A percentile compares a stretch with the other conserved stretches of the same genome.
These are phyloP conservation scores for Pseudopipra pipra DNA, from an alignment of 2,113 vertebrate species.

Conservation along the genomic window DNA sequence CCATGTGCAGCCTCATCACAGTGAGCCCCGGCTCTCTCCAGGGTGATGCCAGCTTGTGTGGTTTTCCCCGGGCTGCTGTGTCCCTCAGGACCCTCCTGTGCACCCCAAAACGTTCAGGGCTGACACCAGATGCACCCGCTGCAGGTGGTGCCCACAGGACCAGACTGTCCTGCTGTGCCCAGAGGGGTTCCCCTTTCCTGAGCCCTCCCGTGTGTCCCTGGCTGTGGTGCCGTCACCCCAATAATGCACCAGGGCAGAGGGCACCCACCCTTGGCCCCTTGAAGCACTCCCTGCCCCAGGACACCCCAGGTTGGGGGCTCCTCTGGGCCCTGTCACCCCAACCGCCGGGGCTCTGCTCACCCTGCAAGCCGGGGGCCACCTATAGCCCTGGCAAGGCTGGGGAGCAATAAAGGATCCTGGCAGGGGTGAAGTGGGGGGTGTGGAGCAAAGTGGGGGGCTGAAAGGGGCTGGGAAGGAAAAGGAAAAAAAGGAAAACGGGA, in stretches of 20 bases:
- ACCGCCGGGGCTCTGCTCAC: neutral
- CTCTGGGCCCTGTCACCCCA: neutral
- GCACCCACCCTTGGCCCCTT: accelerated
- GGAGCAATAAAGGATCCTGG: neutral
- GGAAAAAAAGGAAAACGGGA: too few species aligned
- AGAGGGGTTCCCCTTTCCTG: accelerated
- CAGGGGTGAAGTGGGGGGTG: too few species aligned
- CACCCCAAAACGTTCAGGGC: accelerated
- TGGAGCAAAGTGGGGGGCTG: neutral
- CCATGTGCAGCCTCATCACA: accelerated
- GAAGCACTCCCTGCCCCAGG: neutral
- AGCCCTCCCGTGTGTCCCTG: accelerated
- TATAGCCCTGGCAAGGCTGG: accelerated
- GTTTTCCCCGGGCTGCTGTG: neutral
- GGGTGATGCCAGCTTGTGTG: accelerated
- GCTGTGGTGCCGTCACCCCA: neutral
- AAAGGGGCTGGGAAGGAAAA: neutral
- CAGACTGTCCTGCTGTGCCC: accelerated
- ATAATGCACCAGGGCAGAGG: accelerated
- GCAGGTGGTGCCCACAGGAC: neutral
- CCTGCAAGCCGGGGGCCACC: neutral
- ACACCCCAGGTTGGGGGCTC: neutral
- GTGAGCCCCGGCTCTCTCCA: accelerated
- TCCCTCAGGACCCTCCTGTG: too few species aligned
- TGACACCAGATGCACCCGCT: accelerated